A percentile compares a stretch with the other conserved stretches of the same genome.
These are phyloP conservation scores for Parazoanthus darwini DNA, from an alignment of 92 coral and sea anemone genomes.

Conservation along the genomic window DNA sequence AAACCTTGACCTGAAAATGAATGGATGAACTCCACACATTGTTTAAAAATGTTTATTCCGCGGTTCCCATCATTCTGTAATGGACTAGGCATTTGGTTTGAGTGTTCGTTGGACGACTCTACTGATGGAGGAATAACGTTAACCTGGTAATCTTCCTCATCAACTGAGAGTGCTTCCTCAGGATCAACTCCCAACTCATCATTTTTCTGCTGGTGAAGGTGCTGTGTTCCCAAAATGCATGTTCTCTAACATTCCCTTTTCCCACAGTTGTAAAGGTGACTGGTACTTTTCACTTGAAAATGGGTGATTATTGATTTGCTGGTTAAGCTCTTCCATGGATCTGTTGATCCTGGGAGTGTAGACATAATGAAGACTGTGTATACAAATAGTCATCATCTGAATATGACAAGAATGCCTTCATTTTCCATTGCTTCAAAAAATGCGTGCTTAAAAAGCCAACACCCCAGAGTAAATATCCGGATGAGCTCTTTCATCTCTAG, in stretches of 20 bases:
- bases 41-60: constrained; percentile 25
- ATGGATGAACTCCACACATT: constrained; percentile 33
- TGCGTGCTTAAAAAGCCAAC: constrained; percentile 1
- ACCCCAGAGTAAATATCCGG: no score
- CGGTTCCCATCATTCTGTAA: constrained; percentile 40
- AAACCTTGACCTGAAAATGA: background rate
- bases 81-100: constrained; percentile 27
- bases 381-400: constrained; percentile 44
- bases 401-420: constrained; percentile 43
- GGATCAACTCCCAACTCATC: background rate
- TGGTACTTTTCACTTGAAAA: constrained; percentile 50
- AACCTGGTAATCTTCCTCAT: constrained; percentile 33
- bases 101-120: constrained; percentile 24
- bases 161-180: constrained; percentile 8
- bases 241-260: constrained; percentile 38
- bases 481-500: background rate
- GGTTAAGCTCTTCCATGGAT: constrained; percentile 25
- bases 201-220: background rate
- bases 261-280: constrained; percentile 48
- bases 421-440: constrained; percentile 51
- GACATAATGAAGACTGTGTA: constrained; percentile 43
- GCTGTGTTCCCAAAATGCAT: constrained; percentile 13
- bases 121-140: constrained; percentile 22
- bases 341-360: constrained; percentile 55
- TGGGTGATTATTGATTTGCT: constrained; percentile 37